Conservation (phyloP, 2,113 vertebrate species). For the Gavia stellata region DNA sequence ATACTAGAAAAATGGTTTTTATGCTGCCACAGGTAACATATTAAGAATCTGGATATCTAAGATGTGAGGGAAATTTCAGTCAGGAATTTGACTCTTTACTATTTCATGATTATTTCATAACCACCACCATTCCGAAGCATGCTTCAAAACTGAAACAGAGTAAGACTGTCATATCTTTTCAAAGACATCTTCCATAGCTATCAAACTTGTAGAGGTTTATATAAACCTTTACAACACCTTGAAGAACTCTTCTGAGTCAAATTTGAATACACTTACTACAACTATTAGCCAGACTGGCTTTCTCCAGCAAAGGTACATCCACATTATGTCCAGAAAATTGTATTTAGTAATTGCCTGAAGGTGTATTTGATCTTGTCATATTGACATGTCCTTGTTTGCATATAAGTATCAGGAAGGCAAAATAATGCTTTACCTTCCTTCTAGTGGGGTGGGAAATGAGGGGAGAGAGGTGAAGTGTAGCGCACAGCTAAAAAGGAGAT, state of each 20-base stretch:
- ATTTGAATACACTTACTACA: background rate
- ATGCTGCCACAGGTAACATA: background rate
- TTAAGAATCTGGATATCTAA: background rate
- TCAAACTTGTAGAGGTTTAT: background rate
- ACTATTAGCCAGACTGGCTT: background rate
- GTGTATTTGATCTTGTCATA: background rate
- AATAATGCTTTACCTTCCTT: background rate
- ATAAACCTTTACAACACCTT: background rate
- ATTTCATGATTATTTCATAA: background rate
- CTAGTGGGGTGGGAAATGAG: background rate
- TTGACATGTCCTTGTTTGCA: background rate
- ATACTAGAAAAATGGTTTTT: background rate
- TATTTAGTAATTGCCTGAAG: background rate
- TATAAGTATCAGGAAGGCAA: background rate
- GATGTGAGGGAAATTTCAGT: background rate
- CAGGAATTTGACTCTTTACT: background rate
- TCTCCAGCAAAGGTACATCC: background rate
- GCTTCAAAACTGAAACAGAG: background rate
- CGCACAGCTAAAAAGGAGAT: background rate
- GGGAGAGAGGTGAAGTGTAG: background rate
- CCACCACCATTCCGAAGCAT: background rate
- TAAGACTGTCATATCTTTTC: background rate
- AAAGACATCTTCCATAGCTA: background rate
- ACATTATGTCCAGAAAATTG: background rate
- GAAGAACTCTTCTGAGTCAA: background rate